Evolutionary conservation across 1,140 invertebrate genomes (phyloP).

Genomic region (Papilio helenus): DNA sequence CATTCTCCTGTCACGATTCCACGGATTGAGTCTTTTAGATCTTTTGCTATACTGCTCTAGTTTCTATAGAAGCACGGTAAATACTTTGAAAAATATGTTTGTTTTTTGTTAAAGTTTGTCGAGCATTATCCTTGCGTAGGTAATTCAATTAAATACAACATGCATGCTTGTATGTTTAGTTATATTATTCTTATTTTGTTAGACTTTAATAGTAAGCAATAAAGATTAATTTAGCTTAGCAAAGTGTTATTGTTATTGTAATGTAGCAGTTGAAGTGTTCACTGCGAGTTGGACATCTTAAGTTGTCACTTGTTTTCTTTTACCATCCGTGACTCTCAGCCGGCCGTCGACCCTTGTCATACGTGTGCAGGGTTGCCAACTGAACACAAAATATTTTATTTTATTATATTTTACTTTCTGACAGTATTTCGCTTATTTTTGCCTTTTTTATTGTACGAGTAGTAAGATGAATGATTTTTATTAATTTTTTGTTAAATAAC

Average conservation of each 20-base stretch:
- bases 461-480: no score
- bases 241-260: constrained; percentile 74
- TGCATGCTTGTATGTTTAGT: constrained; percentile 44
- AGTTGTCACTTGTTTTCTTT: constrained; percentile 80
- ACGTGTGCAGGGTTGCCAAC: constrained; percentile 11
- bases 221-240: constrained; percentile 48
- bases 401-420: not conserved
- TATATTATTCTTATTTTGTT: constrained; percentile 42
- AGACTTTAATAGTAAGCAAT: constrained; percentile 55
- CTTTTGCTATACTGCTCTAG: not conserved
- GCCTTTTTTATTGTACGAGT: no score
- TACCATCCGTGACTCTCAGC: constrained; percentile 61
- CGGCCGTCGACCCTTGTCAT: constrained; percentile 65
- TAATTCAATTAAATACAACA: constrained; percentile 67
- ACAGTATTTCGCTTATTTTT: not conserved
- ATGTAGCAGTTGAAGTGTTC: constrained; percentile 65
- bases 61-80: not conserved
- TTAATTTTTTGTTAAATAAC: no score
- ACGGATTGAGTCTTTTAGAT: not conserved
- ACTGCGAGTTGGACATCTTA: constrained; percentile 70
- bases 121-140: not conserved
- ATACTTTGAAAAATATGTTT: not conserved
- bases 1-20: constrained; percentile 40
- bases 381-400: not conserved
- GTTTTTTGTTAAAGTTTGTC: not conserved